Evolutionary conservation across 2,113 vertebrate species (phyloP).

Genomic region (Myotis brandtii): DNA sequence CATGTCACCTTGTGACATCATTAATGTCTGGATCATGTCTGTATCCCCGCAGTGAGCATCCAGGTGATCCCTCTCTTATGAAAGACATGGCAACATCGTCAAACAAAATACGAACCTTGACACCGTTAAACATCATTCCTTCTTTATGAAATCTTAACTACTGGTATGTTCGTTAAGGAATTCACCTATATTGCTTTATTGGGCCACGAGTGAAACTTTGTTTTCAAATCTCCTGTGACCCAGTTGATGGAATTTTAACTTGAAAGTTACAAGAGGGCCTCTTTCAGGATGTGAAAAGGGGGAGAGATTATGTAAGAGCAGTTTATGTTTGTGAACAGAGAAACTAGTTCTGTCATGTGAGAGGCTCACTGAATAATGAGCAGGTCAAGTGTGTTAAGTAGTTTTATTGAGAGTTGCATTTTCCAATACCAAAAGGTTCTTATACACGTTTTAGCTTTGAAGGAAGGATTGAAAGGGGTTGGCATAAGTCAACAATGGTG

Average conservation of each 20-base stretch:
- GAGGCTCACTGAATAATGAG: neutral
- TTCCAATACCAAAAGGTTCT: neutral
- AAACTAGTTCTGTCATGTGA: neutral
- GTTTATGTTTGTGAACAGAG: neutral
- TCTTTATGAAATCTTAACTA: neutral
- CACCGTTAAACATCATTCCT: neutral
- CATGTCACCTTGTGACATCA: conserved; percentile 23
- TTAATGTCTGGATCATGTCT: neutral
- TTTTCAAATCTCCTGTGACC: neutral
- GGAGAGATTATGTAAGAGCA: neutral
- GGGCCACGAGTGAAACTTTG: neutral
- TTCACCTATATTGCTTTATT: neutral
- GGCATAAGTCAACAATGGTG: neutral
- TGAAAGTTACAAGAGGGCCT: neutral
- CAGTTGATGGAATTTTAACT: neutral
- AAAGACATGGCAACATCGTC: conserved; percentile 10
- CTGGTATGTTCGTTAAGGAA: neutral
- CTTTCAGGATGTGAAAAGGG: neutral
- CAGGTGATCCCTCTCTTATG: neutral
- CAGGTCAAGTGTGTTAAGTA: neutral
- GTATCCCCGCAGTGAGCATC: neutral
- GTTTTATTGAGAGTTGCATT: neutral
- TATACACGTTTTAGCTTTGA: neutral
- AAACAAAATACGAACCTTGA: neutral
- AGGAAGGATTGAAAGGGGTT: neutral